These are phyloP conservation scores for Pipistrellus kuhlii DNA, from an alignment of 2,797 vertebrate genomes.

Conservation along the genomic window DNA sequence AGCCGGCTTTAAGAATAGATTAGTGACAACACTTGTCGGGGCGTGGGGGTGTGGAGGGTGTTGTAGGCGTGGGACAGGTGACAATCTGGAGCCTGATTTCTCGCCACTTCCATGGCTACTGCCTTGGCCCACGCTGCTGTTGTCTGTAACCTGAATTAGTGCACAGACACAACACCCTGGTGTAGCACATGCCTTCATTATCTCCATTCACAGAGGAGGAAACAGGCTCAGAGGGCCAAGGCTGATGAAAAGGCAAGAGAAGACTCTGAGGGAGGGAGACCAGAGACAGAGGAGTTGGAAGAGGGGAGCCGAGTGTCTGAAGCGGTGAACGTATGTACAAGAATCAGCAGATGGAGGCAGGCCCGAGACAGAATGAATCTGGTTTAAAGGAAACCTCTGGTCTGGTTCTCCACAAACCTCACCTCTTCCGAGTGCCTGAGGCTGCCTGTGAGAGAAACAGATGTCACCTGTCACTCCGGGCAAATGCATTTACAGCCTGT, in stretches of 20 bases:
- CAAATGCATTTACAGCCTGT: not conserved
- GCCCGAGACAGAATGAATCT: rapidly evolving
- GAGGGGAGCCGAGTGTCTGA: not conserved
- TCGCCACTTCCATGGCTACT: not conserved
- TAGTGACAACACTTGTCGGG: not conserved
- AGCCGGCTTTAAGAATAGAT: not conserved
- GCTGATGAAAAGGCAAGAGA: not conserved
- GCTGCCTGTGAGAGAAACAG: no score
- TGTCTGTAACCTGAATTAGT: not conserved
- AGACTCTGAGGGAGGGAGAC: not conserved
- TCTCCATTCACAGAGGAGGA: not conserved
- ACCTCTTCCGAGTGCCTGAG: not conserved
- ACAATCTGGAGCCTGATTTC: not conserved
- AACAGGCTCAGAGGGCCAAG: not conserved
- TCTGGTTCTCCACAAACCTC: not conserved
- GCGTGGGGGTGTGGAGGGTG: not conserved
- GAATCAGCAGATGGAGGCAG: not conserved
- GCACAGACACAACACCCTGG: not conserved
- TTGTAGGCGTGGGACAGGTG: not conserved
- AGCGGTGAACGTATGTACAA: not conserved
- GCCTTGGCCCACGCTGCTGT: not conserved
- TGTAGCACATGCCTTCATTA: not conserved
- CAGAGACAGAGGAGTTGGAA: not conserved
- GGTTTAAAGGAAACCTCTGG: not conserved
- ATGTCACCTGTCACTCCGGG: not conserved